Percentiles rank a stretch among this genome's conserved stretches.
Conservation (phyloP, 1,140 invertebrate genomes). For the Tribolium castaneum region DNA sequence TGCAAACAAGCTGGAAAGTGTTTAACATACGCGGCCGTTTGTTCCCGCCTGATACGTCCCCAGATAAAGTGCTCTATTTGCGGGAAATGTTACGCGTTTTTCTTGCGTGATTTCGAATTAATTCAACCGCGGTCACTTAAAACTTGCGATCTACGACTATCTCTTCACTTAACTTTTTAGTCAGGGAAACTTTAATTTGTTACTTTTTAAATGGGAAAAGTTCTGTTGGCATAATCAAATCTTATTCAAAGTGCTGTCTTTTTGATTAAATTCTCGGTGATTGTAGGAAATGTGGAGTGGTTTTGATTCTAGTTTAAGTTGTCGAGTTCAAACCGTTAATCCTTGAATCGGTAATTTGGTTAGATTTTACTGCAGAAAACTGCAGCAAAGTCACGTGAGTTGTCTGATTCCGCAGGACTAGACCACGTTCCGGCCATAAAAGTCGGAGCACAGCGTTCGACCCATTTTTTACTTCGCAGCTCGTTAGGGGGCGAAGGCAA, state of each 20-base stretch:
- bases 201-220: slow-evolving; percentile 36
- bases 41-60: not conserved
- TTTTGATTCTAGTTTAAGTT: too few relatives aligned
- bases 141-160: not conserved
- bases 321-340: not conserved
- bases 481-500: not conserved
- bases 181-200: not conserved
- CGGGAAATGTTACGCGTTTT: not conserved
- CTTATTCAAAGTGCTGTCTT: not conserved
- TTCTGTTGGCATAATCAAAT: not conserved
- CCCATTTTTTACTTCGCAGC: slow-evolving; percentile 6
- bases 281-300: too few relatives aligned
- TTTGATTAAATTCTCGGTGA: not conserved
- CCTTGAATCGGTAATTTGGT: not conserved
- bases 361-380: not conserved
- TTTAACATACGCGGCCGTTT: not conserved
- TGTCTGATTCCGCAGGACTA: slow-evolving; percentile 1
- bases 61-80: not conserved
- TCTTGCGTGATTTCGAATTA: not conserved
- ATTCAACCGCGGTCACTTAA: too few relatives aligned
- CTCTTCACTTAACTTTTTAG: not conserved
- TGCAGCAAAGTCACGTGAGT: not conserved
- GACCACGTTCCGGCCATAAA: not conserved
- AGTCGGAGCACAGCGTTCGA: not conserved
- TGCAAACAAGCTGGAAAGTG: not conserved